phyloP scores from a whole-genome alignment of 2,797 vertebrate genomes.

The Bryconaethiops microstoma region DNA sequence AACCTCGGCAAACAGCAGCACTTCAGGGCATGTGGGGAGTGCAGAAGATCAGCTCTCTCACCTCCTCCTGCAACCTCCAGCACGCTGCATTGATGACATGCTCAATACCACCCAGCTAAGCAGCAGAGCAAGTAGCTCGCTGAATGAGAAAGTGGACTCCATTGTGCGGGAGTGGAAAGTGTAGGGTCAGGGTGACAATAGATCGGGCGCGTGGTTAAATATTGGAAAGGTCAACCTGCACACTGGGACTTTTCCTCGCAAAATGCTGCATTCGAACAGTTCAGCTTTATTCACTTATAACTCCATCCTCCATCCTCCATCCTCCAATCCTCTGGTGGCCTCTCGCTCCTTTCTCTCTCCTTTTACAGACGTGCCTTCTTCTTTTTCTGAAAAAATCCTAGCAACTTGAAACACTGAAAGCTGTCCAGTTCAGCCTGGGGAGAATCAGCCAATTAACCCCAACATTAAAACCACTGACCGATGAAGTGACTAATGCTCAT shows the following conservation, averaged over 20 bases:
- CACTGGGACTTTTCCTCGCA: constrained; percentile 74
- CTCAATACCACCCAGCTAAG: constrained; percentile 69
- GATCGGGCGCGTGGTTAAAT: constrained; percentile 77
- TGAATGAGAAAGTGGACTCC: constrained; percentile 77
- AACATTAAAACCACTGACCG: no score
- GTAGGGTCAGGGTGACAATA: constrained; percentile 73
- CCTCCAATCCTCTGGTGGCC: constrained; percentile 72
- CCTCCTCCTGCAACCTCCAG: constrained; percentile 34
- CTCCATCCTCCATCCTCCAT: constrained; percentile 73
- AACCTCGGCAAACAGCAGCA: constrained; percentile 39
- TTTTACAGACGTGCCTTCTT: constrained; percentile 14
- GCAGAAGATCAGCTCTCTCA: constrained; percentile 30
- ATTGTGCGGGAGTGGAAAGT: constrained; percentile 53
- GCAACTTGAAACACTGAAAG: constrained; percentile 58
- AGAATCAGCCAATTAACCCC: constrained; percentile 48
- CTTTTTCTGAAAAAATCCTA: constrained; percentile 37
- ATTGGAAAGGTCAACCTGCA: constrained; percentile 78
- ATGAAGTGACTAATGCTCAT: no score
- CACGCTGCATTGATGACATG: constrained; percentile 72
- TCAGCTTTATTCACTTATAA: constrained; percentile 64
- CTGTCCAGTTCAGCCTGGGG: constrained; percentile 73
- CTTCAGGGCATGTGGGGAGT: constrained; percentile 37
- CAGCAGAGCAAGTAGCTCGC: constrained; percentile 42
- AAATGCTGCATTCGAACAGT: constrained; percentile 78
- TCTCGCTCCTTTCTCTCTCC: not conserved